These are phyloP conservation scores for Syrmaticus mikado DNA, from an alignment of 2,113 vertebrate genomes.

Conservation along the genomic window DNA sequence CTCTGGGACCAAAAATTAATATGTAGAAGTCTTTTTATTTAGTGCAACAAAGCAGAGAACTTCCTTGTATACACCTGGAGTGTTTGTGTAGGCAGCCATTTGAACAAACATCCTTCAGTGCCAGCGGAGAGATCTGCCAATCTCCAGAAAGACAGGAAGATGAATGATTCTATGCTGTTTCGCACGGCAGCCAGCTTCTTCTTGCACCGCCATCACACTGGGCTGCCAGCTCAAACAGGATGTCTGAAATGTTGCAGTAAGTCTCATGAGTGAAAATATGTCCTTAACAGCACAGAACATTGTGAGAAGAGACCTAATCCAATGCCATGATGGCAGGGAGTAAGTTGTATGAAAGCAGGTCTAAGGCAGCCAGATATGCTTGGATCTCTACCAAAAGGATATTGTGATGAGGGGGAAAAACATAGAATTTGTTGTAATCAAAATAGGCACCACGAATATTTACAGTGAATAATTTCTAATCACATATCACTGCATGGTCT, in stretches of 20 bases:
- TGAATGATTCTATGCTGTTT: rapidly evolving
- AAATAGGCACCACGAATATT: background rate
- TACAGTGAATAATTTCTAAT: background rate
- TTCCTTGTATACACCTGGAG: background rate
- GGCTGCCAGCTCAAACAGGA: background rate
- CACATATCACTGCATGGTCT: background rate
- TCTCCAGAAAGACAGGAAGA: background rate
- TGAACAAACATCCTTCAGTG: background rate
- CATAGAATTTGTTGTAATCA: background rate
- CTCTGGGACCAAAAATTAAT: background rate
- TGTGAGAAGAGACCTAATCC: background rate
- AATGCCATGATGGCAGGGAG: background rate
- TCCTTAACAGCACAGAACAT: background rate
- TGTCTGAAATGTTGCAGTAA: background rate
- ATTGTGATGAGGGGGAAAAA: rapidly evolving
- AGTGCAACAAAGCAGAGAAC: background rate
- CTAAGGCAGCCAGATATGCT: background rate
- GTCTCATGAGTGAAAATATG: background rate
- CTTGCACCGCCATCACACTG: background rate
- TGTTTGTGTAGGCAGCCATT: background rate
- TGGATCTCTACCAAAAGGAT: background rate
- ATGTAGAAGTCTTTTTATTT: background rate
- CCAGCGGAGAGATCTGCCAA: background rate
- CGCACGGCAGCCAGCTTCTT: background rate
- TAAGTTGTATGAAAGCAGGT: background rate